Conservation (phyloP, 2,797 vertebrate species). For the Etheostoma perlongum region DNA sequence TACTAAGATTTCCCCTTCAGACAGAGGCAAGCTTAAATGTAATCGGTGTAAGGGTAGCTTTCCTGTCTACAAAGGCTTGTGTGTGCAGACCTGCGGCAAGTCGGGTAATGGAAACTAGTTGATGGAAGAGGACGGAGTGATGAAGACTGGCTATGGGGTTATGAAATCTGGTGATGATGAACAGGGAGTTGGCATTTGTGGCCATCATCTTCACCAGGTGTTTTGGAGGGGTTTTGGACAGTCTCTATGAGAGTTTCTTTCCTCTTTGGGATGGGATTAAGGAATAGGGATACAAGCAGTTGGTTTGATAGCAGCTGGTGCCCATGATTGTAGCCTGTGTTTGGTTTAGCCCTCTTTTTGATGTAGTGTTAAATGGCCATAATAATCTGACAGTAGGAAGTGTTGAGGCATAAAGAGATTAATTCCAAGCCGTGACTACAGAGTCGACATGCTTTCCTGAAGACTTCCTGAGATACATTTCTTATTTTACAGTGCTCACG, state of each 20-base stretch:
- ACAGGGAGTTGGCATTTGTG: slow-evolving; percentile 46
- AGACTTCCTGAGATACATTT: slow-evolving; percentile 64
- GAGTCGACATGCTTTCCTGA: slow-evolving; percentile 47
- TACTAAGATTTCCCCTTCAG: slow-evolving; percentile 80
- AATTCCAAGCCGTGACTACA: slow-evolving; percentile 56
- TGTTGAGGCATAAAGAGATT: slow-evolving; percentile 66
- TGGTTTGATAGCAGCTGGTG: slow-evolving; percentile 72
- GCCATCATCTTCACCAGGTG: slow-evolving; percentile 59
- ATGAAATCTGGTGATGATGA: slow-evolving; percentile 70
- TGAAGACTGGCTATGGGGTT: slow-evolving; percentile 59
- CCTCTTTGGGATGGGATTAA: slow-evolving; percentile 61
- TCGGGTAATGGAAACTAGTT: slow-evolving; percentile 58
- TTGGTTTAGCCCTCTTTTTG: slow-evolving; percentile 60
- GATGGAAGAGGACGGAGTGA: slow-evolving; percentile 67
- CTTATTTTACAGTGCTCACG: slow-evolving; percentile 29
- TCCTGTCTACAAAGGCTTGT: slow-evolving; percentile 80
- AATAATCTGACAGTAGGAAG: slow-evolving; percentile 79
- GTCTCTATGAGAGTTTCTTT: slow-evolving; percentile 62
- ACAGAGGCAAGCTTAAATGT: slow-evolving; percentile 76
- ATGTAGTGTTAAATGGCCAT: slow-evolving; percentile 75
- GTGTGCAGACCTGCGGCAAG: slow-evolving; percentile 59
- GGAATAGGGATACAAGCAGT: slow-evolving; percentile 56
- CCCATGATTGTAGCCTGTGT: slow-evolving; percentile 32
- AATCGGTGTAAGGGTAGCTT: slow-evolving; percentile 80
- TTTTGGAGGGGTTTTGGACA: slow-evolving; percentile 37